Conservation (phyloP, 2,888 invertebrate genomes). For the Lysandra coridon region DNA sequence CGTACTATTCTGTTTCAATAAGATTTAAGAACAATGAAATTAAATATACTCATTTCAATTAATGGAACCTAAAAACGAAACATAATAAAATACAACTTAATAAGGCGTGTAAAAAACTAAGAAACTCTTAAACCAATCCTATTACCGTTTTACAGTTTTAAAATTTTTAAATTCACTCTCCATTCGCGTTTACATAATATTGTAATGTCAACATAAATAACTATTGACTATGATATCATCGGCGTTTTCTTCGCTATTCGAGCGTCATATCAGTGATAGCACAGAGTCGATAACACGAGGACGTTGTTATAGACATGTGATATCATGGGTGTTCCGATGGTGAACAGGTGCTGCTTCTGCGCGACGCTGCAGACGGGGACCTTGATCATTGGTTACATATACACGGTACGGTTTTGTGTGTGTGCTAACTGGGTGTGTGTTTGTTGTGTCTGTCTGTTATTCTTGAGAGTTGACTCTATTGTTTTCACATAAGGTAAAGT, state of each 20-base stretch:
- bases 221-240: neutral
- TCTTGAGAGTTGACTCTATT: neutral
- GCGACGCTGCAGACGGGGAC: constrained; percentile 64
- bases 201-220: neutral
- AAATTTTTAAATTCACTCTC: neutral
- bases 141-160: neutral
- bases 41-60: no score
- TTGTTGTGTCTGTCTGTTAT: neutral
- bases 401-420: constrained; percentile 50
- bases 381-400: constrained; percentile 66
- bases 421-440: neutral
- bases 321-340: constrained; percentile 68
- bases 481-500: neutral
- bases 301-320: constrained; percentile 14
- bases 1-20: no score
- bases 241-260: constrained; percentile 18
- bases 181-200: neutral
- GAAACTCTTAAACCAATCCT: no score
- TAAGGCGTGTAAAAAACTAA: no score
- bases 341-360: constrained; percentile 65
- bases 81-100: no score
- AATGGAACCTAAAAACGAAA: no score
- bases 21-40: no score
- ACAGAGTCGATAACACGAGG: constrained; percentile 4
- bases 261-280: constrained; percentile 31